Evolutionary conservation across 2,113 vertebrate genomes (phyloP).

Genomic region (Serinus canaria): DNA sequence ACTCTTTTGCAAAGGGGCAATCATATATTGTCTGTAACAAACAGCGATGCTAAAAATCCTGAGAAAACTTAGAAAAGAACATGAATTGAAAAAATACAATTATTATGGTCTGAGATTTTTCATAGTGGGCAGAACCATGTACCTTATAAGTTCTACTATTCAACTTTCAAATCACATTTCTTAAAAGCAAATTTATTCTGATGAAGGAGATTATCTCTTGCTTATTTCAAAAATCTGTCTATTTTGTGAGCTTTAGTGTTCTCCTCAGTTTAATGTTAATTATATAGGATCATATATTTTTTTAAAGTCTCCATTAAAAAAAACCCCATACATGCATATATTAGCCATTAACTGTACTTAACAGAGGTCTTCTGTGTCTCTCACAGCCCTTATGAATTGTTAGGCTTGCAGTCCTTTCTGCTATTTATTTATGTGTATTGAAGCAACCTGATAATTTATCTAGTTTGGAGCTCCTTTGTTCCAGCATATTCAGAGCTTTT

Average conservation of each 20-base stretch:
- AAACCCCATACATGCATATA: neutral
- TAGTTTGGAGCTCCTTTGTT: neutral
- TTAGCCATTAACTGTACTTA: neutral
- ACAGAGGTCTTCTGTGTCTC: neutral
- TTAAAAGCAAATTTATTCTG: neutral
- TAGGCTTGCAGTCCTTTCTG: neutral
- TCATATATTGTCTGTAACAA: neutral
- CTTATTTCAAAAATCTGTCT: neutral
- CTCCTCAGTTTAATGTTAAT: neutral
- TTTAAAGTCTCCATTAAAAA: neutral
- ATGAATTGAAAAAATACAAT: neutral
- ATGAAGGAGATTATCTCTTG: neutral
- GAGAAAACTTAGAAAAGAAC: neutral
- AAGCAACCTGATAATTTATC: rapidly evolving
- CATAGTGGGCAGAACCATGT: neutral
- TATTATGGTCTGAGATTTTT: neutral
- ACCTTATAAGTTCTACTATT: neutral
- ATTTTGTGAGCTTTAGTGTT: neutral
- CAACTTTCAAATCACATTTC: neutral
- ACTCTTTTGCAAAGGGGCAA: neutral
- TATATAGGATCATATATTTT: neutral
- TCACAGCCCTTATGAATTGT: neutral
- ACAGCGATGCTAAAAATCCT: neutral
- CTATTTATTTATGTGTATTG: neutral
- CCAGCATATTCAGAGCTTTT: neutral